These are phyloP conservation scores for Axea sp. DNA, from an alignment of 2,888 invertebrate species.

Conservation along the genomic window DNA sequence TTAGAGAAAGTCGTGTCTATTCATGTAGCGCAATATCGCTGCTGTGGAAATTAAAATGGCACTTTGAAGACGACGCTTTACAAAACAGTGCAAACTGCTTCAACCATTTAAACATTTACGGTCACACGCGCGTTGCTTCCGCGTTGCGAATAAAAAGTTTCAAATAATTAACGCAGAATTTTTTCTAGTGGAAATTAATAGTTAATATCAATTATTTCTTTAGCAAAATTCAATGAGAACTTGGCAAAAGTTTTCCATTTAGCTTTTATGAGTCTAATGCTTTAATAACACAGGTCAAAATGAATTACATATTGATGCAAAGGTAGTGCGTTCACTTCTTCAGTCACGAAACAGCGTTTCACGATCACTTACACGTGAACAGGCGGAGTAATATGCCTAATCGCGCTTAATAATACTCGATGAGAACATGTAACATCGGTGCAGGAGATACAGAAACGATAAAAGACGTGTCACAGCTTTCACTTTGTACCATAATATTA, in stretches of 20 bases:
- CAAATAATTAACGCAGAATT: background rate
- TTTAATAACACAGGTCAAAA: slow-evolving; percentile 70
- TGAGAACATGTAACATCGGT: slow-evolving; percentile 72
- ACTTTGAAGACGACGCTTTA: too few species aligned
- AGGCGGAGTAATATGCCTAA: slow-evolving; percentile 69
- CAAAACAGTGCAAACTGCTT: too few species aligned
- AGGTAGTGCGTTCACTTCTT: slow-evolving; percentile 64
- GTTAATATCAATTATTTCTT: slow-evolving; percentile 13
- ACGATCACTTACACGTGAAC: slow-evolving; percentile 66
- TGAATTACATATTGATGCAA: slow-evolving; percentile 73
- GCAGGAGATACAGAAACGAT: slow-evolving; percentile 71
- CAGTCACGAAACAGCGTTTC: slow-evolving; percentile 63
- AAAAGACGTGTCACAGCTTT: slow-evolving; percentile 64
- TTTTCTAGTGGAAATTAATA: background rate
- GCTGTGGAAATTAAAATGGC: too few species aligned
- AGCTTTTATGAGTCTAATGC: slow-evolving; percentile 37
- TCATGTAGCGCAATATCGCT: too few species aligned
- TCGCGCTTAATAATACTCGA: slow-evolving; percentile 76
- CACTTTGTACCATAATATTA: slow-evolving; percentile 45
- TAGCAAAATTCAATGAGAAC: slow-evolving; percentile 27
- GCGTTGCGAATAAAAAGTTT: too few species aligned
- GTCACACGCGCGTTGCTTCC: too few species aligned
- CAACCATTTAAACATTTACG: too few species aligned
- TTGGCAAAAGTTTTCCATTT: slow-evolving; percentile 34
- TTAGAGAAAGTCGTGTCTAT: too few species aligned